phyloP scores from a whole-genome alignment of 2,797 vertebrate species.

The Coracias cyanogaster region DNA sequence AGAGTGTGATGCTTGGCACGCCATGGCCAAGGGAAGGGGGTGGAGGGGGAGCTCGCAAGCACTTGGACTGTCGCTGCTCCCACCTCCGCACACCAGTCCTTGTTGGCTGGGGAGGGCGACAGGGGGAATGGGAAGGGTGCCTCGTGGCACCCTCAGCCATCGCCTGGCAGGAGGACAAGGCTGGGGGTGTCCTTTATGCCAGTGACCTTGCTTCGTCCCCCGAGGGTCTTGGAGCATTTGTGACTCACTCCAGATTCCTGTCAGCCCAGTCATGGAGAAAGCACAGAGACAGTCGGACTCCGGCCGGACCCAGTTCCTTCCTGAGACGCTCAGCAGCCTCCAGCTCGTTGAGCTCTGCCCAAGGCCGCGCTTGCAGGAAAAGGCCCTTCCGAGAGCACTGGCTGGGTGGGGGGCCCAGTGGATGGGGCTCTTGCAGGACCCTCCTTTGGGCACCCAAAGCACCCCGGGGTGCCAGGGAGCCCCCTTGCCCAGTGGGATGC shows the following conservation, averaged over 20 bases:
- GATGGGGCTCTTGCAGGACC: background rate
- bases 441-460: background rate
- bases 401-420: accelerated
- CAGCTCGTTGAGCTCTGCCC: background rate
- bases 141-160: background rate
- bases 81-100: background rate
- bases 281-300: slow-evolving; percentile 23
- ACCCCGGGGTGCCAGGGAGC: accelerated
- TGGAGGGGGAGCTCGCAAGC: background rate
- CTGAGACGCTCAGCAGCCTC: background rate
- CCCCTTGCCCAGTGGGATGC: accelerated
- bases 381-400: background rate
- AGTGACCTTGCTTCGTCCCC: slow-evolving; percentile 5
- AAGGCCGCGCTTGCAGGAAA: background rate
- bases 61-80: accelerated
- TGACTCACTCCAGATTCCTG: slow-evolving; percentile 46
- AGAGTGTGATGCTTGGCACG: background rate
- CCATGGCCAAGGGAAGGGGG: too few species aligned
- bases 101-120: background rate
- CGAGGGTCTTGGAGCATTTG: background rate
- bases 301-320: slow-evolving; percentile 55
- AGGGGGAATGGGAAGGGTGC: background rate
- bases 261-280: background rate
- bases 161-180: background rate
- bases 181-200: background rate